Evolutionary conservation across 2,113 vertebrate genomes (phyloP).

Genomic region (Mesocricetus auratus): DNA sequence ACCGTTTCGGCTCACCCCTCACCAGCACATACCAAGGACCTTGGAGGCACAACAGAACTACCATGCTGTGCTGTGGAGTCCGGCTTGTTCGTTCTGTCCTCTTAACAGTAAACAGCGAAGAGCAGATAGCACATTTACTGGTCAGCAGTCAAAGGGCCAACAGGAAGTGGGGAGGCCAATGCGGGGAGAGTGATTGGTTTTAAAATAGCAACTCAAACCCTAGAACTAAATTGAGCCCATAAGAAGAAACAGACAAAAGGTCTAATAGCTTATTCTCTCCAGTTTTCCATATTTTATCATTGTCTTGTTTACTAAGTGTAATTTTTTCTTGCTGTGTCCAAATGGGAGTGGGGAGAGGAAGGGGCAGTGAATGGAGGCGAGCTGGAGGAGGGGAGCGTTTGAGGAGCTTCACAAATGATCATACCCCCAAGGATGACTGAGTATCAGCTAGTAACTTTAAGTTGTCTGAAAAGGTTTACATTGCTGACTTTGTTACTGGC

Average conservation of each 20-base stretch:
- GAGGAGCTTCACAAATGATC: not conserved
- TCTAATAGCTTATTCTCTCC: constrained; percentile 49
- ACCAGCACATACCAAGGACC: not conserved
- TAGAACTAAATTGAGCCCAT: constrained; percentile 29
- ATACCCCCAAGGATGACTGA: not conserved
- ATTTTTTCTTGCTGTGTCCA: constrained; percentile 7
- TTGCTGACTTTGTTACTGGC: constrained; percentile 34
- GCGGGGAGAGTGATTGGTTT: constrained; percentile 4
- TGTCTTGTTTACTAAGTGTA: constrained; percentile 59
- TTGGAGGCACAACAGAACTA: too few relatives aligned
- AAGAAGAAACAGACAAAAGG: constrained; percentile 10
- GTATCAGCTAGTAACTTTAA: constrained; percentile 17
- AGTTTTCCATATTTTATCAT: constrained; percentile 41
- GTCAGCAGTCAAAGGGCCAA: constrained; percentile 57
- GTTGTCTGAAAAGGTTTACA: not conserved
- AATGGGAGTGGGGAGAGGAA: not conserved
- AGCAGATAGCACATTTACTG: not conserved
- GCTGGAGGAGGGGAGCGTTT: not conserved
- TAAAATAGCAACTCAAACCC: not conserved
- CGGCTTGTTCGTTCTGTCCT: constrained; percentile 7
- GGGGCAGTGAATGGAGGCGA: not conserved
- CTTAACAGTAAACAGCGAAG: constrained; percentile 36
- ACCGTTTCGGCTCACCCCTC: not conserved
- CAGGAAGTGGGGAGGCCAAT: not conserved
- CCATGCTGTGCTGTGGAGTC: not conserved